phyloP scores from a whole-genome alignment of 37 sponge, comb jelly and placozoan species.

The Geodia barretti region DNA sequence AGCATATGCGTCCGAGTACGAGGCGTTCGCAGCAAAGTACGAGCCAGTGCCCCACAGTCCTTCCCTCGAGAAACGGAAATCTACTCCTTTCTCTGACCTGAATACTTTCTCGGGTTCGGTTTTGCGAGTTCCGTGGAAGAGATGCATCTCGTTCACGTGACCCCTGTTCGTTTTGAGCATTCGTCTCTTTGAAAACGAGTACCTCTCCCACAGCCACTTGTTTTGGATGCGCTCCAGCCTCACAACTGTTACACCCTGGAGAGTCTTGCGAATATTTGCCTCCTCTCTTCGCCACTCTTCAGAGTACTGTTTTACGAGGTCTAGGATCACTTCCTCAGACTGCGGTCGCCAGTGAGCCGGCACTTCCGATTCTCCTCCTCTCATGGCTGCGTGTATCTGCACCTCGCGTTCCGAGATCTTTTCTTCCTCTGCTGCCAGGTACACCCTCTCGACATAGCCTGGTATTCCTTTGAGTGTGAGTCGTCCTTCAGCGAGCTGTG shows the following conservation, averaged over 20 bases:
- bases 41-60: slow-evolving; percentile 81
- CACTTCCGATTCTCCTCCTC: background rate
- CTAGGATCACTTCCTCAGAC: background rate
- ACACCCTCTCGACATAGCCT: slow-evolving; percentile 14
- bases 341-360: slow-evolving; percentile 16
- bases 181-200: slow-evolving; percentile 20
- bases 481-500: background rate
- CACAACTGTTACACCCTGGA: slow-evolving; percentile 16
- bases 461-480: background rate
- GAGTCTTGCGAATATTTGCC: slow-evolving; percentile 16
- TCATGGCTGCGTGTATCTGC: no score
- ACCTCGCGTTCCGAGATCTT: background rate
- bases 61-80: slow-evolving; percentile 42
- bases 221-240: slow-evolving; percentile 72
- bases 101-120: slow-evolving; percentile 37
- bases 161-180: slow-evolving; percentile 46
- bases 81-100: slow-evolving; percentile 73
- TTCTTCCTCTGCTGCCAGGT: background rate
- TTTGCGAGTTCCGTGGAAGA: slow-evolving; percentile 72
- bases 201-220: slow-evolving; percentile 74
- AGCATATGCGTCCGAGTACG: slow-evolving; percentile 70
- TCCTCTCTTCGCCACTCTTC: slow-evolving; percentile 34
- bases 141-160: slow-evolving; percentile 38
- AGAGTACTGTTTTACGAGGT: background rate
- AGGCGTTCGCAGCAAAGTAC: slow-evolving; percentile 85